phyloP scores from a whole-genome alignment of 2,888 invertebrate genomes.

The Euspilapteryx auroguttella region DNA sequence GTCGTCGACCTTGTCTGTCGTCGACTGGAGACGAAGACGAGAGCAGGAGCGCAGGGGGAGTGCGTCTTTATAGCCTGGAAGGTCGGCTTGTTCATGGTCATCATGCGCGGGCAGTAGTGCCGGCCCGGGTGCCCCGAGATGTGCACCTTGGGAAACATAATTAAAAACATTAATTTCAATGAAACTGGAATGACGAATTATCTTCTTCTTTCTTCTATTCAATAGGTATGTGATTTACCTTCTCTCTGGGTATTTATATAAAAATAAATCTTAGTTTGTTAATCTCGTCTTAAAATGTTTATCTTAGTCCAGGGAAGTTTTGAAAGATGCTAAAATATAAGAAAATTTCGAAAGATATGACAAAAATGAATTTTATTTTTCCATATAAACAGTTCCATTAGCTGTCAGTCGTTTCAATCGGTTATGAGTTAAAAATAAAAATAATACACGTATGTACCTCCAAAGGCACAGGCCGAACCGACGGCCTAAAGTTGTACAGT shows the following conservation, averaged over 20 bases:
- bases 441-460: conserved; percentile 47
- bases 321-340: too few species aligned
- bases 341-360: too few species aligned
- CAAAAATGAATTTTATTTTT: too few species aligned
- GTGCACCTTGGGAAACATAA: conserved; percentile 59
- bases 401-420: too few species aligned
- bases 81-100: conserved; percentile 98
- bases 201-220: neutral
- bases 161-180: too few species aligned
- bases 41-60: conserved; percentile 86
- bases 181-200: too few species aligned
- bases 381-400: too few species aligned
- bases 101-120: conserved; percentile 99
- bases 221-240: conserved; percentile 1
- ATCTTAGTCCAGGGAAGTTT: too few species aligned
- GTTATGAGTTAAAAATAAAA: neutral
- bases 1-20: conserved; percentile 89
- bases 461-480: conserved; percentile 95
- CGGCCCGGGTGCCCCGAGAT: conserved; percentile 96
- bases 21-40: conserved; percentile 95
- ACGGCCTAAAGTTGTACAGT: conserved; percentile 96
- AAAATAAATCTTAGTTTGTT: too few species aligned
- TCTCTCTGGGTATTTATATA: too few species aligned
- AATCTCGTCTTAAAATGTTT: too few species aligned
- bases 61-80: conserved; percentile 94